These are phyloP conservation scores for Cuculus canorus DNA, from an alignment of 2,797 vertebrate species.

Conservation along the genomic window DNA sequence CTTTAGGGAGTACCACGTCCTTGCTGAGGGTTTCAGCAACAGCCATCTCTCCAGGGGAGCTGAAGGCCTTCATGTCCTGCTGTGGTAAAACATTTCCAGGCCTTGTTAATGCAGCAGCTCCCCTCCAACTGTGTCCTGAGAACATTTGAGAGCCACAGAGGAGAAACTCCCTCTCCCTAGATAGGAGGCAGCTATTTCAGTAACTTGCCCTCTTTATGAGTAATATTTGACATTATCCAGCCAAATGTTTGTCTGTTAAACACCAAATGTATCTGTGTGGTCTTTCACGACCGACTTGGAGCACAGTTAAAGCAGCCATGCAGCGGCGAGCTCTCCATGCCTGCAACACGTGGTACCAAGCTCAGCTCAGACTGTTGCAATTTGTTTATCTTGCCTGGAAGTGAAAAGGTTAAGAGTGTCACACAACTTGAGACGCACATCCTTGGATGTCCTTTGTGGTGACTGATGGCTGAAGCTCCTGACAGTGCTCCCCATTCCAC, in stretches of 20 bases:
- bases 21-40: neutral
- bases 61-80: neutral
- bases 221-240: neutral
- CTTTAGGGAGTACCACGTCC: neutral
- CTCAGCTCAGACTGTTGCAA: neutral
- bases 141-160: neutral
- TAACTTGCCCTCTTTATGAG: neutral
- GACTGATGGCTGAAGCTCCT: neutral
- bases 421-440: neutral
- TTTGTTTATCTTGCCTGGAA: neutral
- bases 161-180: neutral
- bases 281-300: neutral
- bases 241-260: neutral
- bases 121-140: neutral
- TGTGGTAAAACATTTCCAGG: neutral
- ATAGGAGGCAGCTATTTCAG: neutral
- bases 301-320: neutral
- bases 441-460: neutral
- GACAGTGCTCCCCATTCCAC: neutral
- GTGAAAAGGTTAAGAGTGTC: neutral
- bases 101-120: neutral
- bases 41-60: neutral
- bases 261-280: neutral
- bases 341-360: rapidly evolving
- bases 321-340: neutral